Conservation (phyloP, 2,797 vertebrate genomes). For the Oreonectes daqikongensis region DNA sequence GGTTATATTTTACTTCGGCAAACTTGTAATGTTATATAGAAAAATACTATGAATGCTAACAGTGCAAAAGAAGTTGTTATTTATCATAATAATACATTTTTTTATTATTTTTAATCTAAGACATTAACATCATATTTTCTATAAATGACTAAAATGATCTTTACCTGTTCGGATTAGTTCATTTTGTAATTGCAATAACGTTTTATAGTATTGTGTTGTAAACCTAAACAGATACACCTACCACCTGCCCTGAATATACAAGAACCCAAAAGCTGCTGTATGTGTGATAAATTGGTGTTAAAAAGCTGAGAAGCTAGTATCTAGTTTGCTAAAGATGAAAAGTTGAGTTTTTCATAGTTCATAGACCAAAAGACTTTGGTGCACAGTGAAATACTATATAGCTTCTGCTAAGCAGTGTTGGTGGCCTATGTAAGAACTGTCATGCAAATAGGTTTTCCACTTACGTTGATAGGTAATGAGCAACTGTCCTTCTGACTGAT, state of each 20-base stretch:
- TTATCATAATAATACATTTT: background rate
- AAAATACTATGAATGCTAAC: slow-evolving; percentile 11
- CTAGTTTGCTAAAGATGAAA: background rate
- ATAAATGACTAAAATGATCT: background rate
- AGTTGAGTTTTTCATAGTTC: background rate
- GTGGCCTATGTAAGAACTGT: background rate
- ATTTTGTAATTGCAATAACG: background rate
- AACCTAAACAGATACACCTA: background rate
- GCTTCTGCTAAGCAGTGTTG: background rate
- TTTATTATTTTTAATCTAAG: background rate
- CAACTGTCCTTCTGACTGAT: slow-evolving; percentile 21
- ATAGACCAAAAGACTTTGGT: background rate
- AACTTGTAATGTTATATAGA: slow-evolving; percentile 22
- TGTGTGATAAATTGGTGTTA: background rate
- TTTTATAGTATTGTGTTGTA: background rate
- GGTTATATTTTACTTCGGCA: background rate
- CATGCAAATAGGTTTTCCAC: background rate
- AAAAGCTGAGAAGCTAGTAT: background rate
- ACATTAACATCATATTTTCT: slow-evolving; percentile 4
- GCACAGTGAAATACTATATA: background rate
- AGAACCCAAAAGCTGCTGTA: background rate
- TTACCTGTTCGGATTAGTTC: background rate
- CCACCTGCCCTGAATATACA: background rate
- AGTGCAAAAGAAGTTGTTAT: background rate
- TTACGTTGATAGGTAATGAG: background rate